Evolutionary conservation across 2,113 vertebrate genomes (phyloP), one percentile per base, ranked within the genome.

Genomic region (Heliornis fulica): DNA sequence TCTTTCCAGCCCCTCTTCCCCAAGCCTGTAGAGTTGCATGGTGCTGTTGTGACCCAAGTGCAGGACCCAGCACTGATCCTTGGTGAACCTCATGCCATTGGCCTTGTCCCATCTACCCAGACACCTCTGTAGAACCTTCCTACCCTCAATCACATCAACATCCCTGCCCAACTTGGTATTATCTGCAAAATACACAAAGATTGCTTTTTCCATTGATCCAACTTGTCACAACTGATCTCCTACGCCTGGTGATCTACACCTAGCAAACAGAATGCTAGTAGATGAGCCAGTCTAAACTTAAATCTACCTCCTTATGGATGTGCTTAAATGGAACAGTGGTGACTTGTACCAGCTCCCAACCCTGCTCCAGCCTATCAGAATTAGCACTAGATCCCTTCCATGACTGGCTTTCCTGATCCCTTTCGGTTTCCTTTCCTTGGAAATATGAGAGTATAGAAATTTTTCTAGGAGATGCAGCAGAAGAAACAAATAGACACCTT

Each of bases 131-230:
- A 74, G 54, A 54, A 19, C 65, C 54, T 34, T 13, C 25, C 50
- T 22, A 6, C 20, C 13, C 11, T 45, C 34, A 2, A 38, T 65
- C 7, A 74, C 23, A 50, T n/a, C 54, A 34, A 12, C 1, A 2
- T 7, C 68, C 13, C 26, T 0, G 0, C 32, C 40, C 40, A 70
- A 1, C 15, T 28, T 66, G 32, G 26, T 54, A 15, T 36, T 10
- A 5, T 41, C 45, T 54, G 53, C n/a, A 74, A 80, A 61, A 80
- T 32, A 48, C 10, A 63, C 20, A 7, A 26, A 56, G 32, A 68
- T 8, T 32, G 14, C 17, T 63, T 78, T 85, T 54, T 54, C 48
- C 46, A 45, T 2, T 51, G n/a, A 61, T 59, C 28, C 26, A 41
- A 0, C n/a, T 19, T 36, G 26, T 50, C 64, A 25, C n/a, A 16